A percentile compares a stretch with the other conserved stretches of the same genome.
These are phyloP conservation scores for Rhopalosiphum nymphaeae DNA, from an alignment of 2,888 invertebrate genomes.

Conservation along the genomic window DNA sequence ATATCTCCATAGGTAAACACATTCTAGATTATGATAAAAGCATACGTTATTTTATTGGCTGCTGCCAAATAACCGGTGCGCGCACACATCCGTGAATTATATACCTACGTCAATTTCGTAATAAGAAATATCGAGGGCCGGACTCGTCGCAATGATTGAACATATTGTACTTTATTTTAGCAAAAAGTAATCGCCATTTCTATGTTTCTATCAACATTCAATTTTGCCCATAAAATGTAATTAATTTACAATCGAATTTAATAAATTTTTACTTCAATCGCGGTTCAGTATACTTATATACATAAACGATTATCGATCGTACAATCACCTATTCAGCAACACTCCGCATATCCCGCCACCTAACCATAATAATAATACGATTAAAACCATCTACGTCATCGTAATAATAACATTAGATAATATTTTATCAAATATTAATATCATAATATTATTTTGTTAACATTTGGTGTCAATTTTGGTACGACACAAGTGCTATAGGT, in stretches of 20 bases:
- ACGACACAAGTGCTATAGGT: neutral
- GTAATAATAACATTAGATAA: neutral
- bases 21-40: neutral
- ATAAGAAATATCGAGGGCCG: neutral
- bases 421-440: neutral
- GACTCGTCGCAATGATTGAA: neutral
- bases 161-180: neutral
- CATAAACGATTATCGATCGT: neutral
- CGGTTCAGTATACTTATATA: neutral
- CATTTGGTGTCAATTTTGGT: neutral
- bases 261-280: neutral
- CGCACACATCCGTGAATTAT: neutral
- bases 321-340: neutral
- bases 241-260: neutral
- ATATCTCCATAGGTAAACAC: neutral
- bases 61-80: neutral
- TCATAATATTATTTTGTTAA: neutral
- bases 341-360: neutral
- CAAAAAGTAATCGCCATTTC: neutral
- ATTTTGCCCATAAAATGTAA: neutral
- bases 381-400: neutral
- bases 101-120: neutral
- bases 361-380: neutral
- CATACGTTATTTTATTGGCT: neutral
- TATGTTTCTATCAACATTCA: neutral